Percentiles rank a stretch among this genome's conserved stretches.
phyloP scores from a whole-genome alignment of 2,797 vertebrate genomes.

The Emydoidea blandingii region DNA sequence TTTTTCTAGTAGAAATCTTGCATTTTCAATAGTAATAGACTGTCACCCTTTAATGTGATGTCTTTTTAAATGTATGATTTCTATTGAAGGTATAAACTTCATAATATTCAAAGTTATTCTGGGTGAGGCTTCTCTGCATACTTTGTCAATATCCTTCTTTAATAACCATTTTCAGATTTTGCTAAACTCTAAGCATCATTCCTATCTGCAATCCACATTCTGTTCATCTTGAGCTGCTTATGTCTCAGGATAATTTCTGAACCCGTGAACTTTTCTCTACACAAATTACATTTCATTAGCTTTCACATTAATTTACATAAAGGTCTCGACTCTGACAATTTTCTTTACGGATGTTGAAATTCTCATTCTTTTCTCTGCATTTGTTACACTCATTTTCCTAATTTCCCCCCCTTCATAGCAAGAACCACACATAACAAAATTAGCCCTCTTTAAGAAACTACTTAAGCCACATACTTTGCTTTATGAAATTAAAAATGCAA shows the following conservation, averaged over 20 bases:
- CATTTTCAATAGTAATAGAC: not conserved
- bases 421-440: not conserved
- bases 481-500: not conserved
- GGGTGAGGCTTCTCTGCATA: not conserved
- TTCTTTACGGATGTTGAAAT: not conserved
- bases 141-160: not conserved
- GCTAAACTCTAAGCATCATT: not conserved
- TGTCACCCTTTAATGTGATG: not conserved
- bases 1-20: not conserved
- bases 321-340: not conserved
- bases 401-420: not conserved
- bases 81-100: not conserved
- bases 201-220: not conserved
- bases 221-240: not conserved
- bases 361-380: not conserved
- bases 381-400: not conserved
- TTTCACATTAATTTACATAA: slow-evolving; percentile 24
- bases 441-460: not conserved
- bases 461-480: not conserved
- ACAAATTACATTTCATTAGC: slow-evolving; percentile 31
- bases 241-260: slow-evolving; percentile 22
- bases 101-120: not conserved
- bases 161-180: not conserved
- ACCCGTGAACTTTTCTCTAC: not conserved
- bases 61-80: not conserved